Base-by-base conservation (phyloP, 2,113 vertebrate genomes). In the Cyanoramphus novaezelandiae region DNA sequence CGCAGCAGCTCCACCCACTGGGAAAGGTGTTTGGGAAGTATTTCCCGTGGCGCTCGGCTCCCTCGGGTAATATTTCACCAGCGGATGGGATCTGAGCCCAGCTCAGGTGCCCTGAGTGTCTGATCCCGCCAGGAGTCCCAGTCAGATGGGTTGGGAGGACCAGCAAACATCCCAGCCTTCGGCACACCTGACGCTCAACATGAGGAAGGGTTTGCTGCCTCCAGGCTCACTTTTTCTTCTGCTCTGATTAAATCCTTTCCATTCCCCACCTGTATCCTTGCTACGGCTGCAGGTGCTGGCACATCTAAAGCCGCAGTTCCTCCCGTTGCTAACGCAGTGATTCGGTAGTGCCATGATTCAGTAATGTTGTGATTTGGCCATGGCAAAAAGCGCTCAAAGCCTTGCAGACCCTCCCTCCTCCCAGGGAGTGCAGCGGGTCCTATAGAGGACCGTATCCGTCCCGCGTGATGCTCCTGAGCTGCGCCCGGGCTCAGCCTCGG, bases 301-400 rank as follows among this genome's bases (percentile, higher is more conserved):
- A 63, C 20, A 8, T 28, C 23, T 1, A 39, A 23, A 0, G 1
- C 46, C 2, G 1, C 44, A 21, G n/a, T 6, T 47, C 44, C 53
- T 21, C 33, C 27, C 2, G 11, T 0, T 25, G 50, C 1, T 41
- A 74, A 62, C 0, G 0, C 2, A 3, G 15, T 0, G 1, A 17
- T 57, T 63, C 1, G 4, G 41, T 39, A 50, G 55, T 0, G 0
- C 43, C 49, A 25, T 1, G 0, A 50, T 69, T 39, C 5, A 3
- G 28, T 13, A 65, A 75, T 1, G 23, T 17, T 43, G 18, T 1
- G 0, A n/a, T 62, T 52, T 37, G 41, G n/a, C 46, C 29, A n/a
- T 1, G 3, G 15, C 68, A 75, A 33, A 60, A 44, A n/a, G 2
- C 23, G 16, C 27, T 70, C 53, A 16, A 86, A 90, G 23, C 25